phyloP scores from a whole-genome alignment of 2,797 vertebrate species.

The Dromococcyx pavoninus region DNA sequence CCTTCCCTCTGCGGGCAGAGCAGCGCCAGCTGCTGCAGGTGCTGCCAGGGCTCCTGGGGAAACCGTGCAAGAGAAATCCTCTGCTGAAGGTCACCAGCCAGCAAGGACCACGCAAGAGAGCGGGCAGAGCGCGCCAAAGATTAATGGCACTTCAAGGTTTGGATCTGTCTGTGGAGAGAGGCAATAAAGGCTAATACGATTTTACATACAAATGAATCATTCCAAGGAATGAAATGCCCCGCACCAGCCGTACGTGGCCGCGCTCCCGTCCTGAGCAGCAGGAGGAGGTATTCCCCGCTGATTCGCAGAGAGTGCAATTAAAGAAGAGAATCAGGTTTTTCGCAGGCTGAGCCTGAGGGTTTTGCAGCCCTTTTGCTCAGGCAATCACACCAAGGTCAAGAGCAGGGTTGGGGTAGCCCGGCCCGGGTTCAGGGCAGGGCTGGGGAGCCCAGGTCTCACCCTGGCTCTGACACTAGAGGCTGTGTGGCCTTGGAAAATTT shows the following conservation, averaged over 20 bases:
- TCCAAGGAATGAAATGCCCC: neutral
- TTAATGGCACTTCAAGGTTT: slow-evolving; percentile 28
- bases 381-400: neutral
- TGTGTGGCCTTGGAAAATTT: neutral
- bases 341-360: neutral
- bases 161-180: neutral
- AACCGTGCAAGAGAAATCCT: neutral
- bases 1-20: neutral
- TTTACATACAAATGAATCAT: slow-evolving; percentile 36
- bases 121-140: neutral
- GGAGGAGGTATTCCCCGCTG: neutral
- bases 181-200: neutral
- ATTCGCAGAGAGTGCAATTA: neutral
- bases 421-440: rapidly evolving
- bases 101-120: neutral
- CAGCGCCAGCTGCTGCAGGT: neutral
- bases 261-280: neutral
- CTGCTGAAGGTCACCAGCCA: slow-evolving; percentile 50
- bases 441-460: neutral
- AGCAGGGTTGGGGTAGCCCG: rapidly evolving
- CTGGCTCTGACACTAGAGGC: neutral
- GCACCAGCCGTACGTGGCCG: neutral
- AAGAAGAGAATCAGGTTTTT: neutral
- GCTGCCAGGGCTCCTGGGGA: slow-evolving; percentile 1
- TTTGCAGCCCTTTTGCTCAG: neutral